Conservation (phyloP, 2,113 vertebrate species). For the Mustelus asterias region DNA sequence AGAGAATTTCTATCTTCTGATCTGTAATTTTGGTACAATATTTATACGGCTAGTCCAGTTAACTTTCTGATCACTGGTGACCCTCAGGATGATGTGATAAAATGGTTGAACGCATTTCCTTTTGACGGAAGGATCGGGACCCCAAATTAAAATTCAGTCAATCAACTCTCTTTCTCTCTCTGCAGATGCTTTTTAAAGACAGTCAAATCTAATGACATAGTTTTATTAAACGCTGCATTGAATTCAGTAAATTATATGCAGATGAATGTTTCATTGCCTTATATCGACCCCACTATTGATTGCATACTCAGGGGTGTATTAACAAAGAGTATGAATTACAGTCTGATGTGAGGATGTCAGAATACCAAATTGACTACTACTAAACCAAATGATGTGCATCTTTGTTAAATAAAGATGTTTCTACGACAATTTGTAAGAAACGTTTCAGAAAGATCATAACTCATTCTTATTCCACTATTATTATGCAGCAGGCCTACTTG, state of each 20-base stretch:
- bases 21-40: background rate
- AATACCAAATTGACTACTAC: background rate
- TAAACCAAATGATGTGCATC: background rate
- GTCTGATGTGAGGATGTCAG: background rate
- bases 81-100: background rate
- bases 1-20: background rate
- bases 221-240: background rate
- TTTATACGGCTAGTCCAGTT: background rate
- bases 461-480: background rate
- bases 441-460: background rate
- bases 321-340: background rate
- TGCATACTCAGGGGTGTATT: background rate
- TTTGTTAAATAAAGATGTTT: background rate
- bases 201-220: background rate
- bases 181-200: background rate
- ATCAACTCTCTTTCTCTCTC: background rate
- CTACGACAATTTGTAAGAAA: background rate
- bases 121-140: background rate
- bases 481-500: background rate
- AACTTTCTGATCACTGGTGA: background rate
- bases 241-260: conserved; percentile 28
- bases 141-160: background rate
- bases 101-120: background rate
- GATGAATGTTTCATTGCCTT: conserved; percentile 2
- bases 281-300: conserved; percentile 20